Base-by-base conservation (phyloP, 2,113 vertebrate genomes). In the Calidris pygmaea region DNA sequence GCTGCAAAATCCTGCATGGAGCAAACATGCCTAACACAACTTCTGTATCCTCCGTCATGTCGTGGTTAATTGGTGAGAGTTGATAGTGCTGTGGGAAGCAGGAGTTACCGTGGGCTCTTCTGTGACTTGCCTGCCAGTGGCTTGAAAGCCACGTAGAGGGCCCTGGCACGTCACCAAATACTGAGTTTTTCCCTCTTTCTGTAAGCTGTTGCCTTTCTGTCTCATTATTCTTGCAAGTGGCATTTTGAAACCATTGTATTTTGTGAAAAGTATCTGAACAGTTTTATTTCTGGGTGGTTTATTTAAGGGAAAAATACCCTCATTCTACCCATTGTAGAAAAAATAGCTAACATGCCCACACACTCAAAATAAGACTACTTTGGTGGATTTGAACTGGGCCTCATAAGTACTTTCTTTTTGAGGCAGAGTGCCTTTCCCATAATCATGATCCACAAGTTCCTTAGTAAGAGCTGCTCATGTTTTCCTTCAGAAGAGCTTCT, bases 1-100 rank as follows among this genome's bases (percentile, higher is more conserved):
- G 7, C 53, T 79, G 47, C 59, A 41, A 70, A 89, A 53, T 58
- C 35, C 63, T 48, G 26, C n/a, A 2, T 0, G 3, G 62, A 60
- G 14, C 34, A 30, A 53, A 63, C 24, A 6, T 9, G 16, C 30
- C 45, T 8, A 34, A 23, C 34, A 11, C 2, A 4, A 4, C 22
- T 62, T 73, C 14, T 66, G 55, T 23, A 0, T 65, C 81, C 37
- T 47, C 74, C 53, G 0, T 35, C 0, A 0, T 9, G 32, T 48
- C 0, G 0, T 3, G 34, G 73, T 23, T 68, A 7, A 23, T 30
- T 0, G 1, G 35, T 6, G 48, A 48, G 85, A 41, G 34, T 0
- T 68, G 74, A 3, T 17, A 15, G 18, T 20, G 43, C 56, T 0
- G 0, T 14, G 47, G 21, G 18, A 50, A 18, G 74, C 59, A 21